Base-by-base conservation (phyloP, 1,140 invertebrate genomes). In the Brachionus rotundiformis region DNA sequence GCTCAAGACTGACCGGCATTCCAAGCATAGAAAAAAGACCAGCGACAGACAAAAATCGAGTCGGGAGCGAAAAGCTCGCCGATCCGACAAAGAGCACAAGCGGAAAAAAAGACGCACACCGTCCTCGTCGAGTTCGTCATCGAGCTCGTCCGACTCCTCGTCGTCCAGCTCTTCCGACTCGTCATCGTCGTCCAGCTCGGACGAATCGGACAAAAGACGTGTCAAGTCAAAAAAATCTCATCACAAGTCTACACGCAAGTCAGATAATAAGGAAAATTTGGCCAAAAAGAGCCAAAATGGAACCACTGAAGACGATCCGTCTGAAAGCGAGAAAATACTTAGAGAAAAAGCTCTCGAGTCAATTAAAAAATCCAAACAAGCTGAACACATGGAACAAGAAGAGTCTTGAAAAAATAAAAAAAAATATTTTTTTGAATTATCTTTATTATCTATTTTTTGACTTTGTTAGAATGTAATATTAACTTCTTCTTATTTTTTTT, bases 261-360 rank as follows among this genome's bases (percentile, higher is more conserved):
- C 68, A 29, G 33, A 73, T 25, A 73, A 73, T 8, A 73, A 73
- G 25, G 68, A 73, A 73, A 44, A 73, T 68, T 63, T 63, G 29
- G 11, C 25, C 3, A 71, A 71, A 23, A 3, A 73, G 44, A 73
- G 19, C n/a, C 61, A 63, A 13, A 68, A 68, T 73, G 68, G 39
- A n/a, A n/a, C n/a, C 6, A 29, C 61, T 41, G 36, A 73, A 13
- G 59, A 63, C 0, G 76, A 79, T 1, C 11, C 31, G 33, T 1
- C 31, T 36, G 76, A 79, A 10, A 39, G 31, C 8, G 76, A 79
- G 8, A 77, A 36, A 59, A 7, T 77, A 8, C 33, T 79, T 41
- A 54, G 76, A 54, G 76, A 79, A 63, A 79, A 79, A 59, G 76
- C 76, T 10, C 33, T 79, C 4, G 76, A 79, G 16, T 79, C 76